Conservation (phyloP, 1,140 invertebrate species). For the Helicorthomorpha holstii region DNA sequence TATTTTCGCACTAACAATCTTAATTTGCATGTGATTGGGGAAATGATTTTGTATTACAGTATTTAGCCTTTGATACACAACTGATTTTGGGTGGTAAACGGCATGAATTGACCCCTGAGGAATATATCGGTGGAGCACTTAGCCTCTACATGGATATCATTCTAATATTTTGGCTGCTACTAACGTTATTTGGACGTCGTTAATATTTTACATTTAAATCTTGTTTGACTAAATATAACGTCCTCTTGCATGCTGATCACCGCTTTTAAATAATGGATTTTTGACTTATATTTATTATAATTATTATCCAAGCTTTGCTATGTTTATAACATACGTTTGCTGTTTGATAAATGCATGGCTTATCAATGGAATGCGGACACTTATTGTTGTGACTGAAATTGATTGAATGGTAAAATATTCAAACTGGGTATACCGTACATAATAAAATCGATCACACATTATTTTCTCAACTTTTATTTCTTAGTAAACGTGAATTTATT, state of each 20-base stretch:
- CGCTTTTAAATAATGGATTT: not conserved
- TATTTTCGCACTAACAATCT: slow-evolving; percentile 2
- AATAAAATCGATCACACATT: too few species aligned
- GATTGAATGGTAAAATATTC: too few species aligned
- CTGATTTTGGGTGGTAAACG: slow-evolving; percentile 45
- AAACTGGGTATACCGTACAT: too few species aligned
- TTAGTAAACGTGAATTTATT: too few species aligned
- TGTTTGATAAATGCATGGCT: too few species aligned
- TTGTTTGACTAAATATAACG: not conserved
- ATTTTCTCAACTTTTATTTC: too few species aligned
- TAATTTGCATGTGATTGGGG: not conserved
- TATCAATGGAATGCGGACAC: too few species aligned
- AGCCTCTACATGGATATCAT: slow-evolving; percentile 44
- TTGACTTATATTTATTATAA: not conserved
- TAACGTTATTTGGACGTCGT: slow-evolving; percentile 31
- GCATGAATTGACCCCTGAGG: slow-evolving; percentile 41
- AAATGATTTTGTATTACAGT: slow-evolving; percentile 24
- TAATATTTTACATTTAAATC: not conserved
- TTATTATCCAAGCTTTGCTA: too few species aligned
- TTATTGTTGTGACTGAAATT: too few species aligned
- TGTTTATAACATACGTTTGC: too few species aligned
- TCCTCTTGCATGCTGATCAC: not conserved
- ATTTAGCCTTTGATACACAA: slow-evolving; percentile 46
- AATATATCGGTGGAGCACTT: slow-evolving; percentile 40
- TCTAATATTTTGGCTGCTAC: slow-evolving; percentile 43